These are phyloP conservation scores for Thecocarcelia acutangulata DNA, from an alignment of 2,888 invertebrate genomes.

Conservation along the genomic window DNA sequence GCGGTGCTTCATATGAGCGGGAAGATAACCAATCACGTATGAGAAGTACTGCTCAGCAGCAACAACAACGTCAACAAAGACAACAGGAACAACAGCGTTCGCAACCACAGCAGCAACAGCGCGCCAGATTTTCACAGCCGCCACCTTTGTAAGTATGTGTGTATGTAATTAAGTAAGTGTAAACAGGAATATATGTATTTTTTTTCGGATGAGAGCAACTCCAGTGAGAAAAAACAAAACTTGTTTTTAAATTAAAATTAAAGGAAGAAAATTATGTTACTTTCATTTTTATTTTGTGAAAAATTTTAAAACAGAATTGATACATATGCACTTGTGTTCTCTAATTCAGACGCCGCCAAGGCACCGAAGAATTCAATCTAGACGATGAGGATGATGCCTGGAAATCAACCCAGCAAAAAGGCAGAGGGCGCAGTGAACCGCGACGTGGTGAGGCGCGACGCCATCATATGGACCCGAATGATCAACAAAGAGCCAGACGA, in stretches of 20 bases:
- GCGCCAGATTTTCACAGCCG: constrained; percentile 48
- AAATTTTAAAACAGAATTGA: not conserved
- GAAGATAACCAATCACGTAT: constrained; percentile 73
- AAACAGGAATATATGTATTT: too few species aligned
- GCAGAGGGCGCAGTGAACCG: constrained; percentile 70
- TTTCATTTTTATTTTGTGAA: too few species aligned
- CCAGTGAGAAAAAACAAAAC: not conserved
- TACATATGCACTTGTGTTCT: not conserved
- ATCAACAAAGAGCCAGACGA: constrained; percentile 73
- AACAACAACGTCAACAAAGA: constrained; percentile 37
- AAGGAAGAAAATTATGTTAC: too few species aligned
- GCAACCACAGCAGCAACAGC: constrained; percentile 45
- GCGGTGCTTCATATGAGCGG: constrained; percentile 77
- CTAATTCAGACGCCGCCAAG: constrained; percentile 73
- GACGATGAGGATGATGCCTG: constrained; percentile 63
- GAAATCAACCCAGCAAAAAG: constrained; percentile 45
- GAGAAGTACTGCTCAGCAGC: constrained; percentile 46
- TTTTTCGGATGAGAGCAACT: too few species aligned
- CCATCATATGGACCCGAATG: constrained; percentile 17
- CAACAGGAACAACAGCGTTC: constrained; percentile 73
- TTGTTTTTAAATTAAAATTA: not conserved
- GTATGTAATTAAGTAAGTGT: not conserved
- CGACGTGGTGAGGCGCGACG: constrained; percentile 43
- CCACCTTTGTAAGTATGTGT: constrained; percentile 60
- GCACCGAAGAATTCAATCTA: constrained; percentile 76